Conservation (phyloP, 2,113 vertebrate genomes). For the Lepus timidus region DNA sequence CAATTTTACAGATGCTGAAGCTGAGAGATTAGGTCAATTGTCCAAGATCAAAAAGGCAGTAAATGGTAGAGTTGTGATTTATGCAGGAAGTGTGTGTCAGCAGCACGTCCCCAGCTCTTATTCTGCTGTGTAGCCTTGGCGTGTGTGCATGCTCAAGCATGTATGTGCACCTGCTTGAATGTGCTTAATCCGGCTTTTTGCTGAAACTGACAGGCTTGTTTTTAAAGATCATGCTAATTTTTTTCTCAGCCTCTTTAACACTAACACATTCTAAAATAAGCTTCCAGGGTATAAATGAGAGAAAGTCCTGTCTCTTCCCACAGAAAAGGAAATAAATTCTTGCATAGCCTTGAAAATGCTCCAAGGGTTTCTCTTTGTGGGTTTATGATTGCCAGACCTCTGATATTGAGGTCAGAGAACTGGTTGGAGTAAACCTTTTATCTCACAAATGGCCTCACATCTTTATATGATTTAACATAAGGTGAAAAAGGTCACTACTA, state of each 20-base stretch:
- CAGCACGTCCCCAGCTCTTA: background rate
- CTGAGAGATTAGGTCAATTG: background rate
- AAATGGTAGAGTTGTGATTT: background rate
- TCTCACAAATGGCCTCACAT: conserved; percentile 17
- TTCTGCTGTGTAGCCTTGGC: background rate
- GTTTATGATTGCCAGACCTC: conserved; percentile 51
- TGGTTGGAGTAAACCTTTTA: conserved; percentile 38
- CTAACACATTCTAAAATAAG: background rate
- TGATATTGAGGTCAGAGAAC: conserved; percentile 42
- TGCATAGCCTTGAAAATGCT: conserved; percentile 14
- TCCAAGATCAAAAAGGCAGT: background rate
- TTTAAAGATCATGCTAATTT: background rate
- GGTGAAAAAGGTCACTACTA: conserved; percentile 34
- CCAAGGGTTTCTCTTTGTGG: background rate
- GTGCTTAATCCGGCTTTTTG: background rate
- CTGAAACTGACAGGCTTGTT: background rate
- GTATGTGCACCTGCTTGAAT: background rate
- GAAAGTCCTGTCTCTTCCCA: conserved; percentile 30
- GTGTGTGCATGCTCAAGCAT: fast-evolving
- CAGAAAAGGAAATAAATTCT: conserved; percentile 17
- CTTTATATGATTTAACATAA: conserved; percentile 60
- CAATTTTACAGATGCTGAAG: conserved; percentile 39
- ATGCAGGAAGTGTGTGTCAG: background rate
- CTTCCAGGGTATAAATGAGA: background rate
- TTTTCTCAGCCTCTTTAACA: background rate